phyloP scores from a whole-genome alignment of 1,140 invertebrate genomes.

The Yoshiicerus persimilis region DNA sequence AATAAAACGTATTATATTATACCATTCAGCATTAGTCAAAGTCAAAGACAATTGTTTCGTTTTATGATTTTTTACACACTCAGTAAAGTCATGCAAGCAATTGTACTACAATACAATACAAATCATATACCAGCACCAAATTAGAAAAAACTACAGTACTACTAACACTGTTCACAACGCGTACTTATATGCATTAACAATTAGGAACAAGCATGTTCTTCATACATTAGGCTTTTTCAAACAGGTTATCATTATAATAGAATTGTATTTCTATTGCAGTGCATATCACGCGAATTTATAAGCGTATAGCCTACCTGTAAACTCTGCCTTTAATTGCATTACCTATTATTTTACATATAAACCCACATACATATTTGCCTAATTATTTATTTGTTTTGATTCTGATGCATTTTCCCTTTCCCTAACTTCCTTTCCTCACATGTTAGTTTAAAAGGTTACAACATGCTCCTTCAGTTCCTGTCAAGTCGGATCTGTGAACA shows the following conservation, averaged over 20 bases:
- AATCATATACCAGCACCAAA: no score
- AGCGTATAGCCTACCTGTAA: no score
- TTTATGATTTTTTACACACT: not conserved
- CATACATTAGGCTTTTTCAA: not conserved
- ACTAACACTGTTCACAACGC: not conserved
- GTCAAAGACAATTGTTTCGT: not conserved
- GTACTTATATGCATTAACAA: not conserved
- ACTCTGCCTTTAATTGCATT: no score
- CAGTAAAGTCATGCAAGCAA: no score
- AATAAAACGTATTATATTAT: not conserved
- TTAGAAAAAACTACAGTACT: no score
- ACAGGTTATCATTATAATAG: no score
- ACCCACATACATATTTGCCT: not conserved
- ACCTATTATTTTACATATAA: no score
- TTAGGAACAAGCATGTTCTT: not conserved
- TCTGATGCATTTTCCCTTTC: slow-evolving; percentile 1
- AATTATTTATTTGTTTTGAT: slow-evolving; percentile 3
- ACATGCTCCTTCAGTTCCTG: not conserved
- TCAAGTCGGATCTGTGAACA: not conserved
- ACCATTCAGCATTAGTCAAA: not conserved
- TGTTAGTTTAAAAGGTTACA: not conserved
- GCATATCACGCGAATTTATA: no score
- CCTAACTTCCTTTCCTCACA: not conserved
- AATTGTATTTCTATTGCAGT: no score
- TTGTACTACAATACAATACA: no score